phyloP scores from a whole-genome alignment of 1,140 invertebrate genomes.

The Akabosia matsudoensis region DNA sequence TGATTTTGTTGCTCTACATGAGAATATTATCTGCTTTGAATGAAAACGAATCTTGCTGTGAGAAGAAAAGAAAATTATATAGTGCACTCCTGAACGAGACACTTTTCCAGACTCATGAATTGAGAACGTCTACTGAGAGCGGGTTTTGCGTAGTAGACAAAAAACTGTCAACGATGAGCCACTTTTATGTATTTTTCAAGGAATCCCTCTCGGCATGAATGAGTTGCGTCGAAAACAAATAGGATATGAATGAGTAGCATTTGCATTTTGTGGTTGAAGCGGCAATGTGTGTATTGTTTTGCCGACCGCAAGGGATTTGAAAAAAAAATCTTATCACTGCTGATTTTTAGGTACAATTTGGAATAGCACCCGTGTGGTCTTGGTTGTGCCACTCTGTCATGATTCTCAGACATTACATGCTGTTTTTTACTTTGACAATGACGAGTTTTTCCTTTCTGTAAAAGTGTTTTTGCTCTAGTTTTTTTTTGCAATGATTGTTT shows the following conservation, averaged over 20 bases:
- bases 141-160: no score
- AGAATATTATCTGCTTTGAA: background rate
- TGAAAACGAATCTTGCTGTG: slow-evolving; percentile 14
- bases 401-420: no score
- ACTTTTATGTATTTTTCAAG: slow-evolving; percentile 7
- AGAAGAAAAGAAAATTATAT: no score
- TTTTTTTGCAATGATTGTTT: background rate
- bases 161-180: background rate
- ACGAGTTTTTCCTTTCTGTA: background rate
- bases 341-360: no score
- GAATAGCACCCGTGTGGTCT: slow-evolving; percentile 16
- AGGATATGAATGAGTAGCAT: background rate
- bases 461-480: slow-evolving; percentile 6
- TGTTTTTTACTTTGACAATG: background rate
- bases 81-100: no score
- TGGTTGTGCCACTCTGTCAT: background rate
- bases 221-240: slow-evolving; percentile 4
- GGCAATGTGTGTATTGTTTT: background rate
- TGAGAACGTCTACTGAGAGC: no score
- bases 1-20: background rate
- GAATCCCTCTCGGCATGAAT: slow-evolving; percentile 18
- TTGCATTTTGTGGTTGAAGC: slow-evolving; percentile 12
- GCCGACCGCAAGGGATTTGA: background rate
- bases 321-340: no score
- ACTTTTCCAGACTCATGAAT: no score